Base-by-base conservation (phyloP, 1,140 invertebrate genomes). In the Drosophila sulfurigaster region DNA sequence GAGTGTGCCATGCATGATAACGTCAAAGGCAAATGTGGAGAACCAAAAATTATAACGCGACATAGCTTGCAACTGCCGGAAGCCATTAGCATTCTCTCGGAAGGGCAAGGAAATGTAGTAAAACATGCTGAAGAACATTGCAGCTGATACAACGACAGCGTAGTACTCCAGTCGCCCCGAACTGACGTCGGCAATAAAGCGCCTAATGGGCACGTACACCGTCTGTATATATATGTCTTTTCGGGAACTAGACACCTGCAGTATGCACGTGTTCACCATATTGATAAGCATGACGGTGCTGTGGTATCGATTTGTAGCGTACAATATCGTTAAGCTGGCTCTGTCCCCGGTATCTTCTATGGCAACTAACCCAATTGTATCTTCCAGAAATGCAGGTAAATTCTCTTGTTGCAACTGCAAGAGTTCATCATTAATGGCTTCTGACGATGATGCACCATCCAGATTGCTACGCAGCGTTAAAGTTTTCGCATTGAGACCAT, bases 81-180 rank as follows among this genome's bases (percentile, higher is more conserved):
- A 93, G 10, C 85, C 90, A 49, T 73, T 91, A 3, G 54, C 67
- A 60, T 91, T 56, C 48, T 93, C 92, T 5, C 79, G 73, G 25
- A 86, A 93, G 8, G 92, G 92, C 20, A 93, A 51, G 5, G 81
- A 79, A 6, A 91, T 69, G 32, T 86, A 92, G 35, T 91, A 92
- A 25, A 93, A 90, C 75, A 93, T 90, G 72, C 68, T 74, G 45
- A 92, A 89, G 43, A 93, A 92, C 60, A 90, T 63, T 3, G 85
- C 79, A 1, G 76, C 78, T 1, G 91, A 67, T 6, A 92, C 79
- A n/a, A 91, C 77, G 13, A 87, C 82, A 0, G 76, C 79, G 58
- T 80, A 91, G 76, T 91, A 91, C 56, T 91, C 87, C 10, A 92
- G 69, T 5, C 88, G 71, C 0, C 82, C 60, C 1, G 91, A 58